Conservation (phyloP, 2,888 invertebrate genomes). For the Portevinia maculata region DNA sequence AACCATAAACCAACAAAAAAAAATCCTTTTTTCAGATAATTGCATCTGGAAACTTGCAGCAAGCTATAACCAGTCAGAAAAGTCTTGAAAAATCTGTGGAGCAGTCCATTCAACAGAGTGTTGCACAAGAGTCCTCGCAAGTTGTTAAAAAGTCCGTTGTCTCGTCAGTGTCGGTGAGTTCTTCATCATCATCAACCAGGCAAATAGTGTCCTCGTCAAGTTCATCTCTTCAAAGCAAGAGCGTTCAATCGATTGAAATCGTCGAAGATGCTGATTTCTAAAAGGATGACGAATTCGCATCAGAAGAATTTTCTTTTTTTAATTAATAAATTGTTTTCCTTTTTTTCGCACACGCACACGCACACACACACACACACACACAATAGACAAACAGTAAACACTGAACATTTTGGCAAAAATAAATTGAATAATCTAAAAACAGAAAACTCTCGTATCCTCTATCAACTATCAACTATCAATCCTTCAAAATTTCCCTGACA, state of each 20-base stretch:
- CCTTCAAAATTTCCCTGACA: not conserved
- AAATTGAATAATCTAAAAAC: not conserved
- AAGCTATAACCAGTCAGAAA: constrained; percentile 55
- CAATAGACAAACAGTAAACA: not conserved
- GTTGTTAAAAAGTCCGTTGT: constrained; percentile 56
- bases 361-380: not conserved
- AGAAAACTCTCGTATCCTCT: constrained; percentile 6
- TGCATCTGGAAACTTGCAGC: constrained; percentile 59
- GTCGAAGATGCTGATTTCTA: constrained; percentile 60
- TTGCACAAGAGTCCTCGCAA: constrained; percentile 55
- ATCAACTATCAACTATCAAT: not conserved
- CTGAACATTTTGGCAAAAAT: not conserved
- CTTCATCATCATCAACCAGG: constrained; percentile 61
- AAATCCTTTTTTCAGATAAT: constrained; percentile 69
- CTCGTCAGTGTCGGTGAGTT: constrained; percentile 68
- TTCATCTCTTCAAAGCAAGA: constrained; percentile 65
- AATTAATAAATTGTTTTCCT: not conserved
- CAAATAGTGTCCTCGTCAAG: constrained; percentile 62
- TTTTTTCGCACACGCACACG: constrained; percentile 2
- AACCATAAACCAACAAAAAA: constrained; percentile 24
- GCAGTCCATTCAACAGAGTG: constrained; percentile 63
- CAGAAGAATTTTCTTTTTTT: constrained; percentile 5
- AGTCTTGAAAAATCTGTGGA: constrained; percentile 49
- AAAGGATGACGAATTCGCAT: constrained; percentile 24
- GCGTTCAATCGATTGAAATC: constrained; percentile 48